phyloP scores from a whole-genome alignment of 2,888 invertebrate genomes.

The Micropterix aruncella region DNA sequence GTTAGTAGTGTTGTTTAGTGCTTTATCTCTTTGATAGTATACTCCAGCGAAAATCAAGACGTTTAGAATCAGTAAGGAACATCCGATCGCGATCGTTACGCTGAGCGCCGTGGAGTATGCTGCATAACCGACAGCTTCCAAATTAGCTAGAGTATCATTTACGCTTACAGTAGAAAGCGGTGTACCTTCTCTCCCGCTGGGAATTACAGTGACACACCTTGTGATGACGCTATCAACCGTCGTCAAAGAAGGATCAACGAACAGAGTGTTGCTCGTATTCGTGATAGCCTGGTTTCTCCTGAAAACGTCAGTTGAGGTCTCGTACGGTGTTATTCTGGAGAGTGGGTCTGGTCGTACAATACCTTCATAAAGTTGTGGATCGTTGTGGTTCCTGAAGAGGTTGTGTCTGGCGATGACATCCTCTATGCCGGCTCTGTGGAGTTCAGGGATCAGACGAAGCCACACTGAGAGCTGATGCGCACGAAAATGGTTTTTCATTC shows the following conservation, averaged over 20 bases:
- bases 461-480: conserved; percentile 92
- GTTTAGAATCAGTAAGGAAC: conserved; percentile 66
- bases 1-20: conserved; percentile 29
- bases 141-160: conserved; percentile 61
- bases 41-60: conserved; percentile 75
- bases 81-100: conserved; percentile 70
- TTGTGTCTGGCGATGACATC: conserved; percentile 80
- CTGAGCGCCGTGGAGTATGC: conserved; percentile 64
- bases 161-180: conserved; percentile 31
- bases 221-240: conserved; percentile 57
- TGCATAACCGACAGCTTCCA: conserved; percentile 66
- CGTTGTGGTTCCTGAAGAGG: conserved; percentile 78
- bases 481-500: conserved; percentile 84
- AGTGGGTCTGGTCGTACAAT: conserved; percentile 76
- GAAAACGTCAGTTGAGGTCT: conserved; percentile 42
- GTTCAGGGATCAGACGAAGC: conserved; percentile 85
- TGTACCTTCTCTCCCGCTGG: conserved; percentile 34
- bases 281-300: conserved; percentile 31
- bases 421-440: conserved; percentile 79
- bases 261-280: conserved; percentile 29
- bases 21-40: conserved; percentile 69
- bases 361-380: conserved; percentile 80
- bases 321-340: conserved; percentile 40
- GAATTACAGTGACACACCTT: conserved; percentile 53
- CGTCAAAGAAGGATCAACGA: conserved; percentile 47